phyloP scores from a whole-genome alignment of 2,113 vertebrate species.

The Platycercus adscitus region DNA sequence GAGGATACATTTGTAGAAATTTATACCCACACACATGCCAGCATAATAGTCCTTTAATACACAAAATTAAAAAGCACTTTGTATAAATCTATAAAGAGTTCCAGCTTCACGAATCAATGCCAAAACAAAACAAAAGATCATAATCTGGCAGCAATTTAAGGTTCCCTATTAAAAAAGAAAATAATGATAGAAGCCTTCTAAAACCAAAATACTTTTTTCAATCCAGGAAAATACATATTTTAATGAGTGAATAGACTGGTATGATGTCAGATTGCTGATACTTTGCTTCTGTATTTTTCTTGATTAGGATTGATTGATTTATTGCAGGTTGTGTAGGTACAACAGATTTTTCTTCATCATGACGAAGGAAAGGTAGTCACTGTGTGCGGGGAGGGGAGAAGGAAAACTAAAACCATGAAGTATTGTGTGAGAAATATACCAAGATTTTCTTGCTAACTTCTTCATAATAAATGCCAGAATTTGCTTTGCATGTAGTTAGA shows the following conservation, averaged over 20 bases:
- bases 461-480: neutral
- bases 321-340: neutral
- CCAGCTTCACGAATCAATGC: neutral
- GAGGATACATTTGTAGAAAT: neutral
- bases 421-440: neutral
- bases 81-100: neutral
- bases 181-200: neutral
- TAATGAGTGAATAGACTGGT: neutral
- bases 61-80: neutral
- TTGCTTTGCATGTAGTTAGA: neutral
- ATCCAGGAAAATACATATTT: neutral
- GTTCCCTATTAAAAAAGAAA: neutral
- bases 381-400: neutral
- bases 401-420: neutral
- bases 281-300: neutral
- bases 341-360: neutral
- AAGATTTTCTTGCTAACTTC: neutral
- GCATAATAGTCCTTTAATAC: neutral
- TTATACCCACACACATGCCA: rapidly evolving
- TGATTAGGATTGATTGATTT: neutral
- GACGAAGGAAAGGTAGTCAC: neutral
- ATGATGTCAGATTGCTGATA: rapidly evolving
- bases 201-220: neutral
- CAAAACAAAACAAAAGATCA: neutral
- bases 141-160: neutral